Evolutionary conservation across 23 tunicate genomes (phyloP).

Genomic region (Ascidia mentula): DNA sequence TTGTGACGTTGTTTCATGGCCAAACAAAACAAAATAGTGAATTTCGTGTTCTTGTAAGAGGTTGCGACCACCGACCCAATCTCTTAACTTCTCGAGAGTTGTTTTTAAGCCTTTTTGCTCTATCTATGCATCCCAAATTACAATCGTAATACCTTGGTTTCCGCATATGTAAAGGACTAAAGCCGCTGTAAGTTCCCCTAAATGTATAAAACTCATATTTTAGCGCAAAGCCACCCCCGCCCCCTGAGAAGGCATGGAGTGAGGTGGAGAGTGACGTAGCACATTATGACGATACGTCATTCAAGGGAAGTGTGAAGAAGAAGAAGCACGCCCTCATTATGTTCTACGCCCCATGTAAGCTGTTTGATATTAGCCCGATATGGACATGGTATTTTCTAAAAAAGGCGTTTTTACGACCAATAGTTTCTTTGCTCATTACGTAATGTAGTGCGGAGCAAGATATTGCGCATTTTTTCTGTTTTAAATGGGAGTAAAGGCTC

Average conservation of each 20-base stretch:
- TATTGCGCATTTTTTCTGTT: neutral
- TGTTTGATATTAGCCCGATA: too few species aligned
- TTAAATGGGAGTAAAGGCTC: too few species aligned
- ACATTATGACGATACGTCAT: constrained; percentile 73
- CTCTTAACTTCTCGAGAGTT: too few species aligned
- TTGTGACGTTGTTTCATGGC: too few species aligned
- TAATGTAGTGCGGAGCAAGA: neutral
- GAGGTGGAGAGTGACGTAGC: constrained; percentile 84
- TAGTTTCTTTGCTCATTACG: neutral
- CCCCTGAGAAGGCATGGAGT: constrained; percentile 90
- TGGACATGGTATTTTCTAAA: too few species aligned
- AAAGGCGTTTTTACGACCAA: neutral
- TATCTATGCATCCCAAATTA: too few species aligned
- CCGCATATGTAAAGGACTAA: too few species aligned
- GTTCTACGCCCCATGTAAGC: constrained; percentile 97
- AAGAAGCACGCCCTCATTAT: constrained; percentile 90
- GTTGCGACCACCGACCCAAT: too few species aligned
- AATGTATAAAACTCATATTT: neutral
- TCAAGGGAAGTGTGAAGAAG: constrained; percentile 71
- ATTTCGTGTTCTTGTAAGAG: too few species aligned
- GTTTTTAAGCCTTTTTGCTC: too few species aligned
- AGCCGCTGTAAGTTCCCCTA: neutral
- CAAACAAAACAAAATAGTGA: too few species aligned
- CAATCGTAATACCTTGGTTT: too few species aligned
- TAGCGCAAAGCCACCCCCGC: constrained; percentile 90